These are phyloP conservation scores for Lithophane socia DNA, from an alignment of 2,888 invertebrate species.

Conservation along the genomic window DNA sequence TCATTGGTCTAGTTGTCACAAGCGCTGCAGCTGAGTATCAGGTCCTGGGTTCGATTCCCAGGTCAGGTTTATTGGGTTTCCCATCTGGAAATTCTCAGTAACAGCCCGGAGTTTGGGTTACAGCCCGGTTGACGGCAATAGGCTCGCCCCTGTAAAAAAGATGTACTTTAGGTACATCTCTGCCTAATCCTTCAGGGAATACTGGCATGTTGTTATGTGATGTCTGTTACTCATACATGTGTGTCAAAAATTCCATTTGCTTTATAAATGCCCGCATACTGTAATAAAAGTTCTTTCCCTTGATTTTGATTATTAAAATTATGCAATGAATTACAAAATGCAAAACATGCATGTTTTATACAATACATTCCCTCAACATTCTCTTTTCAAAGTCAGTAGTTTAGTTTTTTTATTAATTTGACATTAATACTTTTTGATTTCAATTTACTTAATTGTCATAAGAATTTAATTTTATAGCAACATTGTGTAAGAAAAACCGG, in stretches of 20 bases:
- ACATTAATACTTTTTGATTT: conserved; percentile 14
- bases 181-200: too few species aligned
- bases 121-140: not conserved
- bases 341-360: conserved; percentile 13
- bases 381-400: conserved; percentile 53
- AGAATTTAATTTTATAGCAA: not conserved
- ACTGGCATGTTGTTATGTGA: not conserved
- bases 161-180: too few species aligned
- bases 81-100: not conserved
- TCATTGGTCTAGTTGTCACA: not conserved
- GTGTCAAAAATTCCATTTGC: not conserved
- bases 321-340: not conserved
- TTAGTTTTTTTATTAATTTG: conserved; percentile 38
- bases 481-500: not conserved
- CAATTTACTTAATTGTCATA: not conserved
- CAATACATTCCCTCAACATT: conserved; percentile 14
- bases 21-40: not conserved
- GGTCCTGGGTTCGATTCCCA: not conserved
- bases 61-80: not conserved
- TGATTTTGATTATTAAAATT: not conserved
- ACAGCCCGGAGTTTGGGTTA: not conserved
- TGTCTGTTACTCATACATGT: not conserved
- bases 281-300: not conserved
- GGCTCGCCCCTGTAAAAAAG: not conserved
- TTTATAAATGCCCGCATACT: too few species aligned